Evolutionary conservation across 2,113 vertebrate genomes (phyloP).

Genomic region (Hirundichthys speculiger): DNA sequence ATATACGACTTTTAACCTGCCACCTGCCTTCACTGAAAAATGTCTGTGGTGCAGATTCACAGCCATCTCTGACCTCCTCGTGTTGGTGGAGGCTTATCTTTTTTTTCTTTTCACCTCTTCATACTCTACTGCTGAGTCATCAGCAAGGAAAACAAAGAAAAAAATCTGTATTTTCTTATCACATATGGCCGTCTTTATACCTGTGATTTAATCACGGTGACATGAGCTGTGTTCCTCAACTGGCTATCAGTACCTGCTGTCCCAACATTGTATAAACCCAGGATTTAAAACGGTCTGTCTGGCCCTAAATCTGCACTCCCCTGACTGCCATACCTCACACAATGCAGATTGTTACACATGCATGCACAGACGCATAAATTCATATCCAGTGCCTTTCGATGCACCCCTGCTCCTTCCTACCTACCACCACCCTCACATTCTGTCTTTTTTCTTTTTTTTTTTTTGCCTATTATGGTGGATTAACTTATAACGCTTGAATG

Average conservation of each 20-base stretch:
- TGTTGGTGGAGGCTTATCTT: conserved; percentile 10
- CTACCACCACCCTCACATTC: conserved; percentile 36
- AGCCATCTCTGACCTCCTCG: conserved; percentile 6
- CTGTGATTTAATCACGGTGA: conserved; percentile 46
- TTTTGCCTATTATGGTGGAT: conserved; percentile 83
- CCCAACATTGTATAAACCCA: conserved; percentile 53
- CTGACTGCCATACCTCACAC: conserved; percentile 61
- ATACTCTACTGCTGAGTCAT: conserved; percentile 19
- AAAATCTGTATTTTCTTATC: conserved; percentile 28
- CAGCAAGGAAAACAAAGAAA: background rate
- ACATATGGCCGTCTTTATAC: conserved; percentile 36
- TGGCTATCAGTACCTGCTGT: conserved; percentile 55
- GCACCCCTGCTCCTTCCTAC: conserved; percentile 24
- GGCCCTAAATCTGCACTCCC: conserved; percentile 58
- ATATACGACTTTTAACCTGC: conserved; percentile 16
- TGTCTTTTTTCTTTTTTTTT: conserved; percentile 80
- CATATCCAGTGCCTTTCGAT: conserved; percentile 45
- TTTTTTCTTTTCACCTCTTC: conserved; percentile 26
- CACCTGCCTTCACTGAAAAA: background rate
- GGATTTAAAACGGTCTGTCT: conserved; percentile 62
- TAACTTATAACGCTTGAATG: conserved; percentile 83
- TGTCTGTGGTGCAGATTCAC: conserved; percentile 18
- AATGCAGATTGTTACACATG: conserved; percentile 39
- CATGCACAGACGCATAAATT: conserved; percentile 31
- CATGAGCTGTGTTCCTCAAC: conserved; percentile 29